Evolutionary conservation across 2,888 invertebrate species (phyloP), one percentile per base, ranked within the genome.

Genomic region (Eurois occulta): DNA sequence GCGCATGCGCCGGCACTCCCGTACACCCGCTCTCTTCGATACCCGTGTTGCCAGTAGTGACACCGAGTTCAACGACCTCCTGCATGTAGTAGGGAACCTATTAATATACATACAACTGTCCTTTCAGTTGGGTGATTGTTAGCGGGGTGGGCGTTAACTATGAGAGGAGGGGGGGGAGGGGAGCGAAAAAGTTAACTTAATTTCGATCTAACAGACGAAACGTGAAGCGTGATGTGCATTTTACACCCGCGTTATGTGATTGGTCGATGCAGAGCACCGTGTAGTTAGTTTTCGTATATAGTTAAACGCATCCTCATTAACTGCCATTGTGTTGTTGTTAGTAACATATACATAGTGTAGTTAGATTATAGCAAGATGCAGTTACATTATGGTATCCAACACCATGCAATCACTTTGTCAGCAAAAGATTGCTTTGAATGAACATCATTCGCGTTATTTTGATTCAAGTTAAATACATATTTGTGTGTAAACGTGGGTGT

Each of bases 1-100:
- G 97, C 67, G 99, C 99, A 95, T 99, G 99, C 74, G 99, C 98
- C 11, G 99, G 99, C 76, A 98, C 98, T 41, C 94, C 95, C 72
- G 97, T 97, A 77, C 94, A 94, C 48, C 91, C 92, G 55, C 88
- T 89, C 91, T 93, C 95, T 38, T 95, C 96, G 0, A 90, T 90
- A 5, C 92, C 92, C n/a, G 90, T 90, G 55, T 82, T 97, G 41
- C 85, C 89, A 68, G 97, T 97, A n/a, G 94, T 90, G 78, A 91
- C 93, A 74, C 95, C 95, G 69, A 95, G 85, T 75, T 96, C 96
- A 8, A 95, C 94, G 66, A 95, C 94, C 91, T 96, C 96, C 96
- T 93, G 90, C 0, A 72, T n/a, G 68, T 72, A 75, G 35, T 46
- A 84, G 0, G 71, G 83, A 72, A 75, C 60, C 78, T 82, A 72